These are phyloP conservation scores for Strigamia crassipes DNA, from an alignment of 2,888 invertebrate species.

Conservation along the genomic window DNA sequence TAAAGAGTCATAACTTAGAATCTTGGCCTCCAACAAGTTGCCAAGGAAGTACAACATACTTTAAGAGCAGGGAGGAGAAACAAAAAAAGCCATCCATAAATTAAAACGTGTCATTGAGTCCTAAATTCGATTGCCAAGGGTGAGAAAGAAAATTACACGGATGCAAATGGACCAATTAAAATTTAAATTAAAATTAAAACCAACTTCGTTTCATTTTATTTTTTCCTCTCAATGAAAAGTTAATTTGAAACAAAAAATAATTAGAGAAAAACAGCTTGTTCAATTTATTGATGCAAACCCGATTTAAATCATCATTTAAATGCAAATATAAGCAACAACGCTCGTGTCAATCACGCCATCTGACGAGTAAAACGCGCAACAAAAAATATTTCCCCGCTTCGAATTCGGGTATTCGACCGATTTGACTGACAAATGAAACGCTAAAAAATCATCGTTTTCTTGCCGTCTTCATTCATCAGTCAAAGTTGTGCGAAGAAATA, in stretches of 20 bases:
- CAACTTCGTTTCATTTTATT: background rate
- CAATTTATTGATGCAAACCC: too few relatives aligned
- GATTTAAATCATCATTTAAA: background rate
- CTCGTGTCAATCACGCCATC: background rate
- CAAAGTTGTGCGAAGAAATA: background rate
- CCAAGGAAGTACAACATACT: constrained; percentile 6
- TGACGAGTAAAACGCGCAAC: background rate
- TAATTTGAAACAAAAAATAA: background rate
- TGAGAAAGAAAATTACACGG: background rate
- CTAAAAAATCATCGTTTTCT: background rate
- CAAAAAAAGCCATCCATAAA: background rate
- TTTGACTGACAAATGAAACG: background rate
- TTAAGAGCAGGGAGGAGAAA: background rate
- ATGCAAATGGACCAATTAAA: constrained; percentile 1
- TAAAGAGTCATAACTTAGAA: background rate
- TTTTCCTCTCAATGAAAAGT: background rate
- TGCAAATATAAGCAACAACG: background rate
- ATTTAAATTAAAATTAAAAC: background rate
- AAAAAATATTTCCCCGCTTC: background rate
- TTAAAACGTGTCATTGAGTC: constrained; percentile 25
- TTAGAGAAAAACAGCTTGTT: background rate
- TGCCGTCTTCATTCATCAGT: background rate
- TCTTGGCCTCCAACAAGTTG: constrained; percentile 8
- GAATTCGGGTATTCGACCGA: background rate
- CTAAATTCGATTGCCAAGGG: constrained; percentile 18